A percentile compares a stretch with the other conserved stretches of the same genome.
Evolutionary conservation across 2,113 vertebrate species (phyloP).

Genomic region (Murina feae): DNA sequence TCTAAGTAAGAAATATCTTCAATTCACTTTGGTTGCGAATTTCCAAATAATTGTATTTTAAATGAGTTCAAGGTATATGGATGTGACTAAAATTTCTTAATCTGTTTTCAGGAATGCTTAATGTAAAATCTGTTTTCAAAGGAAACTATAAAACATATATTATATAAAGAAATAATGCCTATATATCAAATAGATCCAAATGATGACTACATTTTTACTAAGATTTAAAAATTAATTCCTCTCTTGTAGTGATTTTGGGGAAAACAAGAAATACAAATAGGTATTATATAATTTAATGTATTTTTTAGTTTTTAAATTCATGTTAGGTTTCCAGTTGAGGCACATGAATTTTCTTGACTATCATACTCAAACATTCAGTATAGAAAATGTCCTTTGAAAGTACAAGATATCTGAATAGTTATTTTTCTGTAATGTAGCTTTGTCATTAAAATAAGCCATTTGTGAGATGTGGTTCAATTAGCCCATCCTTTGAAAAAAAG

Average conservation of each 20-base stretch:
- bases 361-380: background rate
- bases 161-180: background rate
- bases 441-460: slow-evolving; percentile 25
- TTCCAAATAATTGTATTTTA: background rate
- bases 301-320: background rate
- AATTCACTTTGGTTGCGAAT: background rate
- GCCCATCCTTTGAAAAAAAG: background rate
- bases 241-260: background rate
- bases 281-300: background rate
- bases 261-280: background rate
- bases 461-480: background rate
- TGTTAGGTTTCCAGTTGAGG: background rate
- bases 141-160: background rate
- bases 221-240: slow-evolving; percentile 27
- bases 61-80: background rate
- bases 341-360: slow-evolving; percentile 10
- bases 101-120: slow-evolving; percentile 9
- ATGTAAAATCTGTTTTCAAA: background rate
- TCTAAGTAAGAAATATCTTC: background rate
- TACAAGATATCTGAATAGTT: background rate
- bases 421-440: background rate
- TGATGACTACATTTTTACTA: background rate
- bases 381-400: background rate
- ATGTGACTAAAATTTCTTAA: background rate
- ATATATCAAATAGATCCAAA: background rate